Conservation (phyloP, 2,113 vertebrate genomes). For the Typhlomys cinereus region DNA sequence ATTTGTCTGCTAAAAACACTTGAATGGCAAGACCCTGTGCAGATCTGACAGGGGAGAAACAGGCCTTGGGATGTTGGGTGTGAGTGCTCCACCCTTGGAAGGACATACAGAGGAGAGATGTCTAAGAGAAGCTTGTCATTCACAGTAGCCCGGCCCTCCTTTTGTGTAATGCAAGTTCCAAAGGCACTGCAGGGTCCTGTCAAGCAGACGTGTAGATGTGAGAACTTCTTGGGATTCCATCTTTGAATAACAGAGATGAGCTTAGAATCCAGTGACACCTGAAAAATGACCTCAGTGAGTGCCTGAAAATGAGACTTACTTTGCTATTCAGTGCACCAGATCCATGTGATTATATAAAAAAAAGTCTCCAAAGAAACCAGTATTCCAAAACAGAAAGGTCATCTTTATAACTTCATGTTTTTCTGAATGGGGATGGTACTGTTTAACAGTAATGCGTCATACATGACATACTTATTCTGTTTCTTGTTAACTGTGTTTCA, state of each 20-base stretch:
- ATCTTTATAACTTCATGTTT: constrained; percentile 33
- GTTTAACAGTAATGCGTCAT: background rate
- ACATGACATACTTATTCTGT: background rate
- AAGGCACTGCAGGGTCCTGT: background rate
- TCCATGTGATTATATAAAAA: background rate
- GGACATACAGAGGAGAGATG: background rate
- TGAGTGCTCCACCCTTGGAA: background rate
- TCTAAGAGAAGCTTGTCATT: background rate
- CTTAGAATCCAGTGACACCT: background rate
- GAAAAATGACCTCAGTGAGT: background rate
- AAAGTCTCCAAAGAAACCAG: background rate
- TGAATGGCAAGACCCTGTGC: background rate
- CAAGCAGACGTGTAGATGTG: background rate
- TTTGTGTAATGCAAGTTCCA: background rate
- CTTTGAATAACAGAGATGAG: background rate
- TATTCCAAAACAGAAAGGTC: constrained; percentile 46
- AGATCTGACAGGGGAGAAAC: background rate
- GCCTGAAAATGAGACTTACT: background rate
- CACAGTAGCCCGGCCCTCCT: background rate
- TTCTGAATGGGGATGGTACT: background rate
- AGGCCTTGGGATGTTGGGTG: background rate
- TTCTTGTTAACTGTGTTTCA: constrained; percentile 36
- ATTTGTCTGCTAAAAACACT: background rate
- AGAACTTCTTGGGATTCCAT: background rate
- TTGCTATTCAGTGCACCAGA: background rate